These are phyloP conservation scores for Spermophilus dauricus DNA, from an alignment of 2,113 vertebrate species.

Conservation along the genomic window DNA sequence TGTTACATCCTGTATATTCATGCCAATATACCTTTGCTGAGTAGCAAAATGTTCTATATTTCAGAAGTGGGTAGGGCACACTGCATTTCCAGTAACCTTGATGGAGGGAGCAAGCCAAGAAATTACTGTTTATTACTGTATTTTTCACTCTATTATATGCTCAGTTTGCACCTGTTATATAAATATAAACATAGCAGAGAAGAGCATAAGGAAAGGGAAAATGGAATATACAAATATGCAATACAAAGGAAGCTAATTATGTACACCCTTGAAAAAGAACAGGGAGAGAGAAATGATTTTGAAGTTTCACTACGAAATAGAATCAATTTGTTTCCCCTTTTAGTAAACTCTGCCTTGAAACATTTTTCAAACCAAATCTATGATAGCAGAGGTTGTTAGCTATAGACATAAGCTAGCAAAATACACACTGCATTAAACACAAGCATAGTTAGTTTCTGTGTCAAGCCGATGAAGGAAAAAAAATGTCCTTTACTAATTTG, in stretches of 20 bases:
- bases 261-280: constrained; percentile 35
- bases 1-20: not conserved
- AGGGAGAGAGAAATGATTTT: constrained; percentile 52
- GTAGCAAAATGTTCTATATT: constrained; percentile 8
- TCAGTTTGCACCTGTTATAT: constrained; percentile 60
- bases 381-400: constrained; percentile 39
- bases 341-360: constrained; percentile 47
- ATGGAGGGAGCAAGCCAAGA: constrained; percentile 29
- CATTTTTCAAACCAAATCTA: constrained; percentile 29
- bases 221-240: constrained; percentile 6
- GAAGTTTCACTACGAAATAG: constrained; percentile 62
- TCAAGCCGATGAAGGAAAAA: not conserved
- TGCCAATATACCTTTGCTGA: not conserved
- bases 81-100: constrained; percentile 29
- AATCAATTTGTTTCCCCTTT: constrained; percentile 61
- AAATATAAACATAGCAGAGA: constrained; percentile 67
- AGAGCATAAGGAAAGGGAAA: constrained; percentile 37
- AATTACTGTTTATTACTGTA: constrained; percentile 32
- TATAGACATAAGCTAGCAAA: constrained; percentile 62
- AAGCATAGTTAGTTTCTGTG: constrained; percentile 8
- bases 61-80: not conserved
- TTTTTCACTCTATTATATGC: constrained; percentile 62
- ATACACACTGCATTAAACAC: not conserved
- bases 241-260: constrained; percentile 60
- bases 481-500: constrained; percentile 48